Evolutionary conservation across 2,113 vertebrate genomes (phyloP), one percentile per base, ranked within the genome.

Genomic region (Neogobius melanostomus): DNA sequence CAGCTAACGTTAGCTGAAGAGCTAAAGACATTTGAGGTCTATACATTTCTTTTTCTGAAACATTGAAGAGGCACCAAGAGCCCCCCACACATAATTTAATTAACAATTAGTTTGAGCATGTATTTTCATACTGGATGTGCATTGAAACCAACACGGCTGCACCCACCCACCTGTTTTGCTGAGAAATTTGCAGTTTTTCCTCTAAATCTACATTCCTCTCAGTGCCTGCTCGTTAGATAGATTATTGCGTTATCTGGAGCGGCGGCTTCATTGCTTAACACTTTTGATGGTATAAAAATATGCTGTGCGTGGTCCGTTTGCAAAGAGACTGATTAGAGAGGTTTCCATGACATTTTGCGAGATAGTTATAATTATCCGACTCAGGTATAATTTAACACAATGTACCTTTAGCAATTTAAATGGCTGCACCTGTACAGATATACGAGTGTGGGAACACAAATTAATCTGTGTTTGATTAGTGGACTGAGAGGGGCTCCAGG

Each of bases 311-410:
- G 74, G 51, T 60, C 56, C n/a, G 71, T 63, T 63, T 4, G 10
- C 72, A 12, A 57, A 64, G 14, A 64, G 51, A 61, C 54, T 66
- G 61, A 74, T 66, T 63, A 66, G n/a, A 71, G 47, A 11, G 36
- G 48, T 74, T 63, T 69, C 66, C 69, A 72, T 77, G 73, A 75
- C 59, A 81, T 75, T 78, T 80, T 57, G 49, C 1, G 44, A 56
- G 57, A 28, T 56, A 65, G 57, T 52, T 28, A 44, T 68, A 71
- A 83, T 75, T 69, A 79, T 74, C 64, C 42, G 73, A 36, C 66
- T 69, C 64, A 67, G 73, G 68, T 75, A 81, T 77, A 72, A 87
- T 87, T 73, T 64, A 80, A 80, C 70, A 69, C 56, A 71, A 68
- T 82, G 71, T 60, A 76, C 11, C 52, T 60, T 69, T 15, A 60